Percentiles rank a stretch among this genome's conserved stretches.
Evolutionary conservation across 2,797 vertebrate genomes (phyloP).

Genomic region (Sebastes vulpes): DNA sequence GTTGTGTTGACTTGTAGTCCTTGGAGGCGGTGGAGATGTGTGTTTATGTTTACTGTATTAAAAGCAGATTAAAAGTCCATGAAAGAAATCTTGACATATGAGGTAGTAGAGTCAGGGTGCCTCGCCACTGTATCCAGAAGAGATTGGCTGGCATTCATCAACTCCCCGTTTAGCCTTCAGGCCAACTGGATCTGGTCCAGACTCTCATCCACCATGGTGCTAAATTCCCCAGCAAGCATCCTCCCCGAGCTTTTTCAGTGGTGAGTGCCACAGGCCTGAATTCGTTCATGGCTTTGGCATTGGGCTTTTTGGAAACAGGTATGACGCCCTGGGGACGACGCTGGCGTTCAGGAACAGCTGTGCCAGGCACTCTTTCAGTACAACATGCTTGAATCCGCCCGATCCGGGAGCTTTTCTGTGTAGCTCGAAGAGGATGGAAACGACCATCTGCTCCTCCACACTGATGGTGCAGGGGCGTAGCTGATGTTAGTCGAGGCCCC

Average conservation of each 20-base stretch:
- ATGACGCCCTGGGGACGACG: not conserved
- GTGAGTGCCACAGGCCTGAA: not conserved
- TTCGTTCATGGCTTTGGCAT: not conserved
- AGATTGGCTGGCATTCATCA: not conserved
- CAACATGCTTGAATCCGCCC: not conserved
- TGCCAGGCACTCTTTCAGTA: not conserved
- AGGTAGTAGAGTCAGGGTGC: not conserved
- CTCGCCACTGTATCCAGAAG: not conserved
- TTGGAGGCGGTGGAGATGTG: too few species aligned
- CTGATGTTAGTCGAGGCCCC: not conserved
- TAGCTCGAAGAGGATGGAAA: not conserved
- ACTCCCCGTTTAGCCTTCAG: not conserved
- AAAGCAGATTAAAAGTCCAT: too few species aligned
- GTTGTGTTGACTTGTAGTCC: too few species aligned
- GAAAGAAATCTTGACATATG: too few species aligned
- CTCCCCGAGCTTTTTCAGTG: not conserved
- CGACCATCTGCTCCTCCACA: not conserved
- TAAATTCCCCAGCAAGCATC: not conserved
- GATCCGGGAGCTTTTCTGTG: not conserved
- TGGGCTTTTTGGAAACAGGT: too few species aligned
- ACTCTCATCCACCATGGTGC: not conserved
- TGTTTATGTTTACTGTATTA: too few species aligned
- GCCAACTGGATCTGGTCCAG: not conserved
- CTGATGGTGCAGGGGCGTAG: not conserved
- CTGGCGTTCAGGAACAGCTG: not conserved